Evolutionary conservation across 2,113 vertebrate species (phyloP).

Genomic region (Phalacrocorax pelagicus): DNA sequence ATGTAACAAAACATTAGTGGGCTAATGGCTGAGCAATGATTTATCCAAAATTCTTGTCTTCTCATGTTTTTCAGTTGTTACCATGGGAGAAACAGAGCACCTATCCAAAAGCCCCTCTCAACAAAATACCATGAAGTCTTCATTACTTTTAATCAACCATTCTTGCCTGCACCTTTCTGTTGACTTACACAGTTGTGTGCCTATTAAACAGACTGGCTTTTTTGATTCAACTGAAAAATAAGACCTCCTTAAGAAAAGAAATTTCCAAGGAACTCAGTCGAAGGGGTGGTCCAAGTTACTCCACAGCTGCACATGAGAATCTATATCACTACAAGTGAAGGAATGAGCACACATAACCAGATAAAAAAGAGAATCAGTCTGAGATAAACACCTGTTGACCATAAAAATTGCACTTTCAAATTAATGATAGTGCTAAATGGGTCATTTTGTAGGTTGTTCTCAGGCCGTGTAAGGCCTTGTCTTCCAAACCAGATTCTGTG

Average conservation of each 20-base stretch:
- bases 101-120: fast-evolving
- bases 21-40: neutral
- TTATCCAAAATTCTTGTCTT: neutral
- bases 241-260: neutral
- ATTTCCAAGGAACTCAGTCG: neutral
- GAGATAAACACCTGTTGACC: neutral
- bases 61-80: neutral
- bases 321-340: neutral
- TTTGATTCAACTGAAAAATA: neutral
- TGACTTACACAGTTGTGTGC: neutral
- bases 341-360: neutral
- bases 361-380: neutral
- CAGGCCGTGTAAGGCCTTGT: neutral
- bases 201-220: neutral
- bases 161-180: neutral
- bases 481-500: neutral
- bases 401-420: neutral
- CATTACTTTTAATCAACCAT: neutral
- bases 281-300: neutral
- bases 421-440: neutral
- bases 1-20: neutral
- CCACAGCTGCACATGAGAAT: neutral
- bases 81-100: neutral
- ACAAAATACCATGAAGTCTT: neutral
- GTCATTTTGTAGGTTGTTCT: neutral